Conservation (phyloP, 2,888 invertebrate genomes). For the Phania funesta region DNA sequence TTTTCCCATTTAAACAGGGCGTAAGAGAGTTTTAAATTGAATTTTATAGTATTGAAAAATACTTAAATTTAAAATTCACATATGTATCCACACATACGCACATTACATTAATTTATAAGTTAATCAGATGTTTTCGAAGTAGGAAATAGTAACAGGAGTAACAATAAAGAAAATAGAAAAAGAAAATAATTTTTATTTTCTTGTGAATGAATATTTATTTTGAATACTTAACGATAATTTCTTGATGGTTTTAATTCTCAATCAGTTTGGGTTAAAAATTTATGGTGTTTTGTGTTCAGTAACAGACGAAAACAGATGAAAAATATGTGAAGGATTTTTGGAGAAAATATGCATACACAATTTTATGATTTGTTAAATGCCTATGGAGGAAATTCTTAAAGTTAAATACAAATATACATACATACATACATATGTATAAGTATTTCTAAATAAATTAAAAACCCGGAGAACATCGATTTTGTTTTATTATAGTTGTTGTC, state of each 20-base stretch:
- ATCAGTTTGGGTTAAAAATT: background rate
- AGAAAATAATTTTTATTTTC: background rate
- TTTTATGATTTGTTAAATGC: too few relatives aligned
- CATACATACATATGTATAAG: too few relatives aligned
- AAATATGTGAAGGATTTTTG: background rate
- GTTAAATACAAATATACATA: too few relatives aligned
- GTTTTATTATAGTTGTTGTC: too few relatives aligned
- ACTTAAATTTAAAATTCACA: background rate
- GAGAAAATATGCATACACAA: background rate
- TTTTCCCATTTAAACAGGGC: too few relatives aligned
- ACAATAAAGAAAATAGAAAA: background rate
- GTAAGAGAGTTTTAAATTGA: slow-evolving; percentile 4
- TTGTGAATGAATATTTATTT: too few relatives aligned
- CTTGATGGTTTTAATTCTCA: background rate
- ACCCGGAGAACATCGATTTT: too few relatives aligned
- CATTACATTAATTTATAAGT: slow-evolving; percentile 11
- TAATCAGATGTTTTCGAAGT: slow-evolving; percentile 41
- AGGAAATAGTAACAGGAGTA: background rate
- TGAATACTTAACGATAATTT: background rate
- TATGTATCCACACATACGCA: too few relatives aligned
- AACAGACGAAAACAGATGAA: background rate
- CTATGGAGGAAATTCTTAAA: too few relatives aligned
- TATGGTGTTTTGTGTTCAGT: too few relatives aligned
- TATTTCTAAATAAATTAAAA: too few relatives aligned
- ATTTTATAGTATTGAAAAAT: slow-evolving; percentile 5